Base-by-base conservation (phyloP, 2,113 vertebrate genomes). In the Neotragus pygmaeus region DNA sequence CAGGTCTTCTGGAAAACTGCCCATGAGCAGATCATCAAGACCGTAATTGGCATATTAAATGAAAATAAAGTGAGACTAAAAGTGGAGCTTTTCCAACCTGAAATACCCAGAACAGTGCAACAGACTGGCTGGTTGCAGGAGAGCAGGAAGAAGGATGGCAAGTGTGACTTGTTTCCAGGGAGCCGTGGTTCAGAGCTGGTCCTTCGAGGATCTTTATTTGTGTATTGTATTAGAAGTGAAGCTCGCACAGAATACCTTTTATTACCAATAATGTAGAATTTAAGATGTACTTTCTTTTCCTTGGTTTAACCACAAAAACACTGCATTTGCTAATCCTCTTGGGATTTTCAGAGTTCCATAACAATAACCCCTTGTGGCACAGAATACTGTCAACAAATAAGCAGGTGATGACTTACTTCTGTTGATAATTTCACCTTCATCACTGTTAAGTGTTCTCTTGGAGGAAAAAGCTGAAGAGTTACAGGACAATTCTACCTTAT, bases 61-160 rank as follows among this genome's bases (percentile, higher is more conserved):
- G 58, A 95, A 90, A 92, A 87, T 94, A 91, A 97, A 96, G 49
- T 58, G 80, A 80, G n/a, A 6, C 62, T 62, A 62, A 91, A 93
- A 36, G 62, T 3, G 78, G 77, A 80, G 23, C 27, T 83, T 70
- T 14, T 91, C 84, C 10, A 82, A 49, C 21, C 6, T 47, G n/a
- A 5, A 0, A 0, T 5, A 43, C 16, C 30, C 60, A 33, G 60
- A 91, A 25, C n/a, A 14, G 17, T 11, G 9, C 43, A 90, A 33
- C 4, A 23, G 55, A 51, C 83, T 30, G 86, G 36, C 62, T 49
- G 4, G 78, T 2, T 55, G 14, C 39, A 91, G 57, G 3, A 27
- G 10, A 86, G 30, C 9, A 57, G 5, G 25, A 90, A 21, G 33
- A 64, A 92, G 53, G n/a, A 23, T 25, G 25, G 5, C 51, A 87